phyloP scores from a whole-genome alignment of 2,797 vertebrate genomes.

The Novumbra hubbsi region DNA sequence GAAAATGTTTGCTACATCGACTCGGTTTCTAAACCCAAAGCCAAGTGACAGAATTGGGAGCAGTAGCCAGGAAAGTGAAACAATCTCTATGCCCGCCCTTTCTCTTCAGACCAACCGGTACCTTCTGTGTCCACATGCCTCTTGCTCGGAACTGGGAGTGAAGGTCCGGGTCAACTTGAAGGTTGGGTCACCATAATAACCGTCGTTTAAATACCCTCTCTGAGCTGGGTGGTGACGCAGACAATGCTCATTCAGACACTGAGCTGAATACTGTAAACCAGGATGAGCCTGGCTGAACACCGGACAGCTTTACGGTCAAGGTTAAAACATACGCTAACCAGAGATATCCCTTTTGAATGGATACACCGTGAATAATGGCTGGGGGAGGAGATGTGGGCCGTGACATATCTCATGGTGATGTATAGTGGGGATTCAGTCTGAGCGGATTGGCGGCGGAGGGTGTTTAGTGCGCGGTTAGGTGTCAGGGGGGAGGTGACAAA shows the following conservation, averaged over 20 bases:
- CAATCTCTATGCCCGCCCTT: conserved; percentile 1
- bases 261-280: not conserved
- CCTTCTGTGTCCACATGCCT: not conserved
- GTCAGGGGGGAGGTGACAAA: not conserved
- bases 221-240: not conserved
- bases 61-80: not conserved
- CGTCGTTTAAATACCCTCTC: not conserved
- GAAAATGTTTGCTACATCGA: not conserved
- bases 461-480: not conserved
- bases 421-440: not conserved
- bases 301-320: conserved; percentile 3
- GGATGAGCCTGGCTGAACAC: not conserved
- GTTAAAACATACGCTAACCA: not conserved
- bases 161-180: not conserved
- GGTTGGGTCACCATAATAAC: not conserved
- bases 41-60: not conserved
- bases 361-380: not conserved
- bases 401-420: not conserved
- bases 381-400: not conserved
- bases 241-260: not conserved
- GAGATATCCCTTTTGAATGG: not conserved
- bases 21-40: not conserved
- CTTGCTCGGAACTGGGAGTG: not conserved
- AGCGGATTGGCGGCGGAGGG: not conserved
- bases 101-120: not conserved